phyloP scores from a whole-genome alignment of 2,888 invertebrate genomes.

The Pollenia griseotomentosa region DNA sequence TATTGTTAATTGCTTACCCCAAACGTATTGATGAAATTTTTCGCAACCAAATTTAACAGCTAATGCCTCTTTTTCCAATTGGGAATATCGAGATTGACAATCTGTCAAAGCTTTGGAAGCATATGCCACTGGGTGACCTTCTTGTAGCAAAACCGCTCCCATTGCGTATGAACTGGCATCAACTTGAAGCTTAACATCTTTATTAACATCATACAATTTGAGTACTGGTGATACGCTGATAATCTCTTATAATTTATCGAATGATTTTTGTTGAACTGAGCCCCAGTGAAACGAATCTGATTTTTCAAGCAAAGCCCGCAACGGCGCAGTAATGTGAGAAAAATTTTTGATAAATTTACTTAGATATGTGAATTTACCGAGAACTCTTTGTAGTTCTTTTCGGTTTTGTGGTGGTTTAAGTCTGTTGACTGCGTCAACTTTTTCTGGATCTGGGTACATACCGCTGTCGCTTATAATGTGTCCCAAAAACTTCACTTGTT shows the following conservation, averaged over 20 bases:
- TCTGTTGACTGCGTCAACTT: too few species aligned
- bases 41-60: constrained; percentile 48
- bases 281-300: constrained; percentile 3
- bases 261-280: too few species aligned
- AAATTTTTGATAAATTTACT: too few species aligned
- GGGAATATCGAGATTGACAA: constrained; percentile 10
- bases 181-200: constrained; percentile 16
- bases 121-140: constrained; percentile 6
- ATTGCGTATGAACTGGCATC: constrained; percentile 33
- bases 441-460: too few species aligned
- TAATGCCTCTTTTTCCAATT: constrained; percentile 59
- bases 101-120: constrained; percentile 20
- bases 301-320: constrained; percentile 1
- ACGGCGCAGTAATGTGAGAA: neutral
- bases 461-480: too few species aligned
- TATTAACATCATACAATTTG: constrained; percentile 41
- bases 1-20: too few species aligned
- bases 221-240: constrained; percentile 56
- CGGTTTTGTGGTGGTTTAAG: too few species aligned
- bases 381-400: too few species aligned
- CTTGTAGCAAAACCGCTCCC: neutral
- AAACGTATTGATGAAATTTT: neutral
- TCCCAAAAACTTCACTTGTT: too few species aligned
- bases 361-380: too few species aligned
- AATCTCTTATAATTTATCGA: neutral